phyloP scores from a whole-genome alignment of 2,113 vertebrate genomes.

The Dasyornis broadbenti region DNA sequence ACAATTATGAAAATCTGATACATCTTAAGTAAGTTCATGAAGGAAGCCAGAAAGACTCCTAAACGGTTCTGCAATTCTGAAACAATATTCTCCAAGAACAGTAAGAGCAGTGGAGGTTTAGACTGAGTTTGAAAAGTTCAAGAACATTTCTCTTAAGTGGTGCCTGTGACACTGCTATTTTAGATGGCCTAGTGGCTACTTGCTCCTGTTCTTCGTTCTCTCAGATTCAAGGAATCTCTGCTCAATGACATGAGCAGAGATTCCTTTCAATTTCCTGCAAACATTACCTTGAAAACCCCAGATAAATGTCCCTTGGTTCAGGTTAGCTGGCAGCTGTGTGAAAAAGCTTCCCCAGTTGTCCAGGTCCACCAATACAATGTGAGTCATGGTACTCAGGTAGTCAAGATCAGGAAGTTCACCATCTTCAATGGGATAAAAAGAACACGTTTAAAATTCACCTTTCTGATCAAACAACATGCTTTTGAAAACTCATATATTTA shows the following conservation, averaged over 20 bases:
- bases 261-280: neutral
- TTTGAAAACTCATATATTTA: neutral
- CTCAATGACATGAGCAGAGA: neutral
- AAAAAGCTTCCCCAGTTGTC: constrained; percentile 83
- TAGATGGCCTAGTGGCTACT: neutral
- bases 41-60: neutral
- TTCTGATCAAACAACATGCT: neutral
- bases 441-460: neutral
- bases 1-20: neutral
- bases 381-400: constrained; percentile 80
- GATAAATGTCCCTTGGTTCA: constrained; percentile 83
- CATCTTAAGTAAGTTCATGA: neutral
- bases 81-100: neutral
- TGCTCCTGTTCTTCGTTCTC: neutral
- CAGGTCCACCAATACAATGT: constrained; percentile 82
- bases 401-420: constrained; percentile 80
- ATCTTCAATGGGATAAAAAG: constrained; percentile 44
- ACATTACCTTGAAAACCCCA: constrained; percentile 83
- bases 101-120: neutral
- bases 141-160: neutral
- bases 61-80: neutral
- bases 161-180: neutral
- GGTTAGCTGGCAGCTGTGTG: constrained; percentile 73
- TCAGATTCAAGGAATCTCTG: neutral
- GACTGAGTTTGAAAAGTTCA: neutral